Evolutionary conservation across 2,113 vertebrate genomes (phyloP).

Genomic region (Petrocephalus zakoni): DNA sequence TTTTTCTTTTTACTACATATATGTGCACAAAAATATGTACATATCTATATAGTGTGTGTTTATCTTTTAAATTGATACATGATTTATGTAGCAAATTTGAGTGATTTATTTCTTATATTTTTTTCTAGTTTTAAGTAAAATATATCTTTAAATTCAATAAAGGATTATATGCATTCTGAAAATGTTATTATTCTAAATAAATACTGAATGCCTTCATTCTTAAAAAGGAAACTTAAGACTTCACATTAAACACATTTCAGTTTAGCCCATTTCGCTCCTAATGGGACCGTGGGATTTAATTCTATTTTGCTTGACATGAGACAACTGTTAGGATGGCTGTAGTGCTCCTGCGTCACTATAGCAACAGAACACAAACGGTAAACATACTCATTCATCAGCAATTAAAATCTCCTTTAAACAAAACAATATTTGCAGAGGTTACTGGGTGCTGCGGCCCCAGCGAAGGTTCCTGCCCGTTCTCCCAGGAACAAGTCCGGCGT

Average conservation of each 20-base stretch:
- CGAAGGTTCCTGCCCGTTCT: background rate
- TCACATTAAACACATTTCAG: background rate
- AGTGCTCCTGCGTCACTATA: conserved; percentile 47
- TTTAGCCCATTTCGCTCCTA: background rate
- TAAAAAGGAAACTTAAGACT: background rate
- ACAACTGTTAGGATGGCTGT: background rate
- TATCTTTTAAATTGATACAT: background rate
- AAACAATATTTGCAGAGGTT: background rate
- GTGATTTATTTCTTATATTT: background rate
- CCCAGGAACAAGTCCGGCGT: background rate
- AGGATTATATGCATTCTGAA: background rate
- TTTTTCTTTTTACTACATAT: background rate
- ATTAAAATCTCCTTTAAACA: conserved; percentile 18
- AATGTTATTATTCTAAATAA: background rate
- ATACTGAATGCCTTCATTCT: background rate
- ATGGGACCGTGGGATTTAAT: background rate
- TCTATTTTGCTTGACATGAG: background rate
- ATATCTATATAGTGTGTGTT: background rate
- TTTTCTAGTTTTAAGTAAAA: background rate
- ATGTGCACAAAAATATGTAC: background rate
- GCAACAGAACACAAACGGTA: conserved; percentile 48
- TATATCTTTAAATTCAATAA: background rate
- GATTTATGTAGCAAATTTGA: background rate
- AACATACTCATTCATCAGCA: conserved; percentile 11
- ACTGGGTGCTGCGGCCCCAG: background rate